These are phyloP conservation scores for Gallinago media DNA, from an alignment of 2,113 vertebrate species.

Conservation along the genomic window DNA sequence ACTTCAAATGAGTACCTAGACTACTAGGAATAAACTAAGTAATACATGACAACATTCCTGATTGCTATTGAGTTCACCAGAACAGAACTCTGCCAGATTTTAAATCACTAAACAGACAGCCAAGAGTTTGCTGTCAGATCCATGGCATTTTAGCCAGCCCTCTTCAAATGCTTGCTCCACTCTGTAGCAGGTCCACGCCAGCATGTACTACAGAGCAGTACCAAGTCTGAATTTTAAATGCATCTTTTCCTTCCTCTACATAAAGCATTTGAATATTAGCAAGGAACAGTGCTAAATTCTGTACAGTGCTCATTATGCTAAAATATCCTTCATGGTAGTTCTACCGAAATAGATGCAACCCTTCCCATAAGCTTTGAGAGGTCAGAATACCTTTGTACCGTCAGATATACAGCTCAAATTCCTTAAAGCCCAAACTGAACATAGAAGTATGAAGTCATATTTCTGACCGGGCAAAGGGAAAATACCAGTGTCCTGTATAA, in stretches of 20 bases:
- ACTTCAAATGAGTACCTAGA: background rate
- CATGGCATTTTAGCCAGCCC: background rate
- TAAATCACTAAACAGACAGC: background rate
- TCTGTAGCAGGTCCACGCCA: background rate
- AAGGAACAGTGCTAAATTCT: background rate
- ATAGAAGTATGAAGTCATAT: rapidly evolving
- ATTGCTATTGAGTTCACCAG: background rate
- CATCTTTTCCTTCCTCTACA: background rate
- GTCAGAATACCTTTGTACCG: background rate
- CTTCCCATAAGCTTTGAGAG: background rate
- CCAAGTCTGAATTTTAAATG: background rate
- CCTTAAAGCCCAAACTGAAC: background rate
- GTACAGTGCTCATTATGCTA: background rate
- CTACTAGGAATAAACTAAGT: background rate
- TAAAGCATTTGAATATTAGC: background rate
- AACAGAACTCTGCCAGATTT: background rate
- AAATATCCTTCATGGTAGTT: background rate
- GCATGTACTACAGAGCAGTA: rapidly evolving
- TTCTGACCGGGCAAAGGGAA: background rate
- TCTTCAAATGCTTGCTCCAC: background rate
- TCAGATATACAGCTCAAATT: background rate
- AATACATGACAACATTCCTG: background rate
- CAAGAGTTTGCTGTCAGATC: background rate
- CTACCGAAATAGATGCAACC: background rate
- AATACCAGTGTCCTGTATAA: background rate